phyloP scores from a whole-genome alignment of 2,113 vertebrate genomes.

The Ciconia stormi region DNA sequence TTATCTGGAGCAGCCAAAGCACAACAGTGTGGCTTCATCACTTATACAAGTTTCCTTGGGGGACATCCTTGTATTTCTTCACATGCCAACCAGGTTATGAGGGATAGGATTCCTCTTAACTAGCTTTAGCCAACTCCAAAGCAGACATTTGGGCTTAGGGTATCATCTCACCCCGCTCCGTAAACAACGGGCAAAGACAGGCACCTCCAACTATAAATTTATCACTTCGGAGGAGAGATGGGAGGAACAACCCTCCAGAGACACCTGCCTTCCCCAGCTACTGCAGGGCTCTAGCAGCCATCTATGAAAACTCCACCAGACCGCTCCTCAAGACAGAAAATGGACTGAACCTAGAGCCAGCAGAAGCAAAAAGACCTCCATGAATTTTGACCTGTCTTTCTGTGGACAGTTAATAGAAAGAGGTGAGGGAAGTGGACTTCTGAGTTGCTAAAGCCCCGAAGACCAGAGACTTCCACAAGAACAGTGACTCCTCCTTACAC shows the following conservation, averaged over 20 bases:
- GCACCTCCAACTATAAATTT: neutral
- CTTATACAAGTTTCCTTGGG: neutral
- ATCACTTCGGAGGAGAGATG: neutral
- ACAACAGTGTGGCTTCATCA: neutral
- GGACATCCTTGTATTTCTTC: neutral
- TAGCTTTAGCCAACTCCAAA: neutral
- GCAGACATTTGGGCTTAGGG: neutral
- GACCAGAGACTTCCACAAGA: neutral
- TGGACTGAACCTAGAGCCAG: neutral
- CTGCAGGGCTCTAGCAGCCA: neutral
- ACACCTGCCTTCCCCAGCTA: neutral
- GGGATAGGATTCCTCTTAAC: neutral
- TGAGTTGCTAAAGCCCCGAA: too few species aligned
- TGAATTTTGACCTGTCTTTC: neutral
- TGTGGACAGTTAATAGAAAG: neutral
- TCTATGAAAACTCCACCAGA: neutral
- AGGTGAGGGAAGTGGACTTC: too few species aligned
- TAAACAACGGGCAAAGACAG: neutral
- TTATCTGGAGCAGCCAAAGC: neutral
- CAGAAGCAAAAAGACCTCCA: neutral
- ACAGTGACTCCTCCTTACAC: neutral
- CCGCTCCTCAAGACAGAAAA: neutral
- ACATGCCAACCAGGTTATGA: neutral
- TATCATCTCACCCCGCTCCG: neutral
- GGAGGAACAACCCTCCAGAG: neutral